Percentiles rank a stretch among this genome's conserved stretches.
phyloP scores from a whole-genome alignment of 2,113 vertebrate species.

The Lagopus leucura region DNA sequence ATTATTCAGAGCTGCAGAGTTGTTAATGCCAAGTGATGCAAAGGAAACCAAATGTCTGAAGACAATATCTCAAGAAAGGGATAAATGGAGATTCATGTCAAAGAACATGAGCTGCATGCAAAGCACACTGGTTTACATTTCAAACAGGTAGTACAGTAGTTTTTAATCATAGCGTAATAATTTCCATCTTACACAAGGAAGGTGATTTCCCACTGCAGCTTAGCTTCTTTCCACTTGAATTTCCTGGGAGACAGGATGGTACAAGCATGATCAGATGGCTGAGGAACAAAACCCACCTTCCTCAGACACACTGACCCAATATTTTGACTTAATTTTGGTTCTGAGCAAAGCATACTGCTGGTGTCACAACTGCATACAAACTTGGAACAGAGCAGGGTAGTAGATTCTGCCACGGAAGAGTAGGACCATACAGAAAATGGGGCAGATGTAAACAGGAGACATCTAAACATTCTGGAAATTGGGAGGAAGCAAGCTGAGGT shows the following conservation, averaged over 20 bases:
- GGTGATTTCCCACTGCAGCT: background rate
- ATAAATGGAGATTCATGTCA: background rate
- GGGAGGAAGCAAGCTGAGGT: background rate
- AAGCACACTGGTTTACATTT: background rate
- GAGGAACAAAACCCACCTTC: background rate
- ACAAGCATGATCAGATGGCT: background rate
- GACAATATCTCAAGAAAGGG: background rate
- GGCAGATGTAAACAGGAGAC: background rate
- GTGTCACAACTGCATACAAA: background rate
- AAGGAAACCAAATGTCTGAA: background rate
- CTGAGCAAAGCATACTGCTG: background rate
- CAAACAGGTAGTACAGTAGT: background rate
- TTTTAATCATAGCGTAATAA: background rate
- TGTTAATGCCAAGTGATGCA: background rate
- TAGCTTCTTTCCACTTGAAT: background rate
- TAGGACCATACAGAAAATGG: background rate
- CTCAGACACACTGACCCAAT: background rate
- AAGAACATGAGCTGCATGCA: background rate
- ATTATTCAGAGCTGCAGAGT: background rate
- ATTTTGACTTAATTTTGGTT: background rate
- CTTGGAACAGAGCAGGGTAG: background rate
- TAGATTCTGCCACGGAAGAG: background rate
- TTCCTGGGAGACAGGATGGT: fast-evolving
- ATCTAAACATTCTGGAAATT: background rate
- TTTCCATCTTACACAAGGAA: background rate